Base-by-base conservation (phyloP, 2,113 vertebrate species). In the Montifringilla adamsi region DNA sequence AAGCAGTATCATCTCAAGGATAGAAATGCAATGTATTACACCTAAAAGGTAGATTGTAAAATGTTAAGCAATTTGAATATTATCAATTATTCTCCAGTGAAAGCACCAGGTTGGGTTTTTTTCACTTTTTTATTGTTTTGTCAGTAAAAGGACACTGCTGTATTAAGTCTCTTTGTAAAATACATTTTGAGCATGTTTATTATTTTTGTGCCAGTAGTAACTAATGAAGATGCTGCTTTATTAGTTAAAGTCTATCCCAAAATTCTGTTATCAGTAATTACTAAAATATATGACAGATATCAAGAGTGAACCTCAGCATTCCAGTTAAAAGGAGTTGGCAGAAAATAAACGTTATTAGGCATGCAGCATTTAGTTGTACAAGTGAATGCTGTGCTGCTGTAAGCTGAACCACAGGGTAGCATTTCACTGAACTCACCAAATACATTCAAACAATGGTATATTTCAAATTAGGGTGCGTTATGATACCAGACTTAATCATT, bases 401-500 rank as follows among this genome's bases (percentile, higher is more conserved):
- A 56, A 80, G 30, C 39, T 72, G 23, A 69, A 88, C 8, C 44
- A 46, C 60, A n/a, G 58, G 55, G 8, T 41, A 79, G 49, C 49
- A 24, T 88, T 93, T 92, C 37, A 11, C 50, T 83, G 39, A 50
- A 52, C 44, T 64, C 75, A 37, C 60, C 60, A 55, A 72, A 76
- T 31, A 66, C 41, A 67, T 77, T 90, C 59, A 87, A 87, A 87
- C 87, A 91, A 63, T 67, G 58, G 33, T 88, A 89, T 41, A 91
- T 96, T 94, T 97, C 88, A 93, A 95, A 82, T 93, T 81, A 89
- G 63, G 69, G 41, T 95, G 55, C 1, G 3, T 79, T 96, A 15
- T 33, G 85, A 58, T 93, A 95, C n/a, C 86, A 92, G 95, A 97
- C 94, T 74, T 96, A 94, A 87, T 96, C 21, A 73, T 96, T 96